Evolutionary conservation across 1,140 invertebrate species (phyloP).

Genomic region (Nomia melanderi): DNA sequence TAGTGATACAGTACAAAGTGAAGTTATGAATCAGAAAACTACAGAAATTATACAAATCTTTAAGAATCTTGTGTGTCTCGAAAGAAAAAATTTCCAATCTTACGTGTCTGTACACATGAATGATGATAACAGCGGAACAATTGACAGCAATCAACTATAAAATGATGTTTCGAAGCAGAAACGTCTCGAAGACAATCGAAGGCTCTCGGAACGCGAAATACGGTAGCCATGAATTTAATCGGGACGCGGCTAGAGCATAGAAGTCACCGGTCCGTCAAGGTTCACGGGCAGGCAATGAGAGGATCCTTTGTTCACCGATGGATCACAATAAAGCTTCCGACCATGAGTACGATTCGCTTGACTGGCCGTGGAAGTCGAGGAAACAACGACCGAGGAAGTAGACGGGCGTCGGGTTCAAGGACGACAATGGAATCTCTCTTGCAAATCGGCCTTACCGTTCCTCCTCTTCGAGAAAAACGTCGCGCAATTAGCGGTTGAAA

Average conservation of each 20-base stretch:
- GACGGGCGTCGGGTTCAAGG: slow-evolving; percentile 49
- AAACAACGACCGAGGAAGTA: slow-evolving; percentile 52
- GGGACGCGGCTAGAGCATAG: not conserved
- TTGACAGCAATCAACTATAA: no score
- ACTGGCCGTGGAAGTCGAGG: slow-evolving; percentile 48
- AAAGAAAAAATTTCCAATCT: no score
- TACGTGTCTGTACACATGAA: no score
- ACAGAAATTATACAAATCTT: no score
- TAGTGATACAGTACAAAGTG: no score
- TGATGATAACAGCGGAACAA: no score
- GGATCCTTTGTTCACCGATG: slow-evolving; percentile 41
- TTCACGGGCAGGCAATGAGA: slow-evolving; percentile 29
- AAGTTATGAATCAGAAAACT: no score
- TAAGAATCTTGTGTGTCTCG: no score
- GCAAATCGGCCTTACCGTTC: slow-evolving; percentile 26
- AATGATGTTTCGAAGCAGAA: no score
- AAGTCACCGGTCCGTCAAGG: slow-evolving; percentile 28
- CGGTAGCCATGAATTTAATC: slow-evolving; percentile 21
- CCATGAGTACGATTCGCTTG: slow-evolving; percentile 56
- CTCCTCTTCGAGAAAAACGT: slow-evolving; percentile 21
- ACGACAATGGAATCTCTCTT: slow-evolving; percentile 28
- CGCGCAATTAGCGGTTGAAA: slow-evolving; percentile 13
- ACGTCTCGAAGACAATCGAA: not conserved
- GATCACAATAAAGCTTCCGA: slow-evolving; percentile 52
- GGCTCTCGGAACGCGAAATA: not conserved